A percentile compares a stretch with the other conserved stretches of the same genome.
These are phyloP conservation scores for Epinephelus moara DNA, from an alignment of 2,113 vertebrate species.

Conservation along the genomic window DNA sequence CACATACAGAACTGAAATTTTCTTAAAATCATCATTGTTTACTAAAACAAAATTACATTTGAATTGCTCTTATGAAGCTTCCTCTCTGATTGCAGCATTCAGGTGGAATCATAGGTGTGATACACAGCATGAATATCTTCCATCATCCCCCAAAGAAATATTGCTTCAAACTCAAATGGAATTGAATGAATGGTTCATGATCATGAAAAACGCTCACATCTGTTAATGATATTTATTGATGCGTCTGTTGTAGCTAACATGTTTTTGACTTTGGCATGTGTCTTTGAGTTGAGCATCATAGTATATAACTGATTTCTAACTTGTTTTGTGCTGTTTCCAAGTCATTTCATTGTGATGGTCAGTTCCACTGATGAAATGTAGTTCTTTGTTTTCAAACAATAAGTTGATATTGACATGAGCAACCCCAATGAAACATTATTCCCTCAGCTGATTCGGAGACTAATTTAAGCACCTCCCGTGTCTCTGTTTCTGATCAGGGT, in stretches of 20 bases:
- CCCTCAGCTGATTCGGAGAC: neutral
- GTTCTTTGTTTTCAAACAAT: neutral
- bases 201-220: neutral
- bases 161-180: neutral
- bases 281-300: slow-evolving; percentile 30
- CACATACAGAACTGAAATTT: too few species aligned
- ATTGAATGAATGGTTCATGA: neutral
- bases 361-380: slow-evolving; percentile 1
- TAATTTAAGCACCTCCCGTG: neutral
- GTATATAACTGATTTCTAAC: slow-evolving; percentile 37
- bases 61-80: too few species aligned
- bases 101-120: neutral
- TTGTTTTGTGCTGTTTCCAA: slow-evolving; percentile 24
- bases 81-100: neutral
- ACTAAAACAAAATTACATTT: too few species aligned
- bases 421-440: neutral
- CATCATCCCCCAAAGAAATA: too few species aligned
- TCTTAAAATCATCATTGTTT: too few species aligned
- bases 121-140: neutral
- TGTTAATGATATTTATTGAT: neutral
- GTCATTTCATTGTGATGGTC: slow-evolving; percentile 14
- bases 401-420: neutral
- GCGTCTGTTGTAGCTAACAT: slow-evolving; percentile 27
- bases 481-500: slow-evolving; percentile 64
- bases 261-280: slow-evolving; percentile 56